Conservation (phyloP, 35 echinoderm and acorn worm genomes). For the Hemicentrotus pulcherrimus region DNA sequence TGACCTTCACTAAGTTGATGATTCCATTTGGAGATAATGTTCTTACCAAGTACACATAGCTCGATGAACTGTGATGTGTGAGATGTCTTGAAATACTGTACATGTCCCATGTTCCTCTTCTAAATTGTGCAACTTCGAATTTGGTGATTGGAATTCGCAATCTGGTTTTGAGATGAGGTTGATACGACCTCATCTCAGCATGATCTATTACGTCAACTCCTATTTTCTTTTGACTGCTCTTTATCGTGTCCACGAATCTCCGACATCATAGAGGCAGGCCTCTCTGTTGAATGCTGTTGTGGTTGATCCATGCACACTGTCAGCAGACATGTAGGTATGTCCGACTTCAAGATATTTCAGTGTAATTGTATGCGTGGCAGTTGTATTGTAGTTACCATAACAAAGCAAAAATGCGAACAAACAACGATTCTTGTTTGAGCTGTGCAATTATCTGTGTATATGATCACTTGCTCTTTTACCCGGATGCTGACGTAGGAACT, state of each 20-base stretch:
- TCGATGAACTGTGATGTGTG: slow-evolving; percentile 1
- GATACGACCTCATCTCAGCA: not conserved
- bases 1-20: not conserved
- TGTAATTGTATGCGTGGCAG: not conserved
- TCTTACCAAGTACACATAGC: not conserved
- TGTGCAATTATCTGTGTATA: not conserved
- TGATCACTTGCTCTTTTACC: not conserved
- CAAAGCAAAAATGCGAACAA: not conserved
- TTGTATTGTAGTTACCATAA: not conserved
- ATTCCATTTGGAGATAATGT: not conserved
- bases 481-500: not conserved
- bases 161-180: not conserved
- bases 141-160: not conserved
- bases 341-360: not conserved
- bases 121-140: not conserved
- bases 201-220: not conserved
- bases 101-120: not conserved
- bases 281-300: not conserved
- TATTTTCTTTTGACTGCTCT: not conserved
- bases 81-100: not conserved
- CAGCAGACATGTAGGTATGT: not conserved
- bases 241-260: not conserved
- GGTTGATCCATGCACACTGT: not conserved
- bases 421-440: not conserved
- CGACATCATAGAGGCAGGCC: not conserved